Evolutionary conservation across 1,140 invertebrate genomes (phyloP).

Genomic region (Meloidogyne chitwoodi): DNA sequence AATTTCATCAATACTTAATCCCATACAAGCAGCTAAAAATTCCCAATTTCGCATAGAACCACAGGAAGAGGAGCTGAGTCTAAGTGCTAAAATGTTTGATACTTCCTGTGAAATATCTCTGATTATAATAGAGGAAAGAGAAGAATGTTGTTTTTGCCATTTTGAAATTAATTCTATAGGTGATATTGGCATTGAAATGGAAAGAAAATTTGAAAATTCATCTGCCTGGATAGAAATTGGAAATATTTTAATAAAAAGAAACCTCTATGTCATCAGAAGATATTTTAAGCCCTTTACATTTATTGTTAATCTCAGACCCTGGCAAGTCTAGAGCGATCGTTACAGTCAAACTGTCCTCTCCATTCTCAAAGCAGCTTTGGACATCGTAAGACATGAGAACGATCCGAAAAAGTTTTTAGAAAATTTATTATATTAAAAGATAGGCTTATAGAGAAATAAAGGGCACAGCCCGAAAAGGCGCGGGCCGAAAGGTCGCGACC

Average conservation of each 20-base stretch:
- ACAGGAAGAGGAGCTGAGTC: conserved; percentile 16
- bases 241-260: not conserved
- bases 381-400: not conserved
- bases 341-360: not conserved
- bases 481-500: no score
- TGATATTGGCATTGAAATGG: not conserved
- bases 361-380: not conserved
- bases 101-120: not conserved
- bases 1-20: conserved; percentile 24
- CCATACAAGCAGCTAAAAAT: conserved; percentile 22
- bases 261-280: not conserved
- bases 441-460: no score
- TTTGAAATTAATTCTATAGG: not conserved
- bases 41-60: conserved; percentile 38
- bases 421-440: no score
- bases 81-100: not conserved
- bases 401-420: not conserved
- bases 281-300: not conserved
- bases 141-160: not conserved
- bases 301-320: not conserved
- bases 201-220: not conserved
- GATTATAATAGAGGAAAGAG: not conserved
- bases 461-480: no score
- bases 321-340: conserved; percentile 15
- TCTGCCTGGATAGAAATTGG: not conserved